Conservation (phyloP, 2,888 invertebrate genomes). For the Venusia cambrica region DNA sequence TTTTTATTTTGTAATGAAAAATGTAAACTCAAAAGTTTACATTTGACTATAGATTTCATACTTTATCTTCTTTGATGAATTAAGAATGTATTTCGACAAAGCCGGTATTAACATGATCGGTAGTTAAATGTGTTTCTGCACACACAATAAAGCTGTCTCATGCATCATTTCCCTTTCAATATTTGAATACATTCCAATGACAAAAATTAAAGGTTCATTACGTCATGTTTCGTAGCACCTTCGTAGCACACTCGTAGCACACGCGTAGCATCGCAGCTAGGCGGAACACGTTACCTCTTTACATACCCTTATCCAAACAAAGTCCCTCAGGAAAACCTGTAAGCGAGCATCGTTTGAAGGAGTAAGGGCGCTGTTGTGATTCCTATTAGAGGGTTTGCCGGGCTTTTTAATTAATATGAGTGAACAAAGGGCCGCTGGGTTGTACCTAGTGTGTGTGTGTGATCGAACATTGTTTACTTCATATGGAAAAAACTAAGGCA, state of each 20-base stretch:
- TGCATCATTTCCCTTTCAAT: too few relatives aligned
- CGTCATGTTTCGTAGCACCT: constrained; percentile 7
- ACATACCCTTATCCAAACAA: constrained; percentile 40
- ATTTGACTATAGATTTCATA: too few relatives aligned
- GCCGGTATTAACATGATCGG: too few relatives aligned
- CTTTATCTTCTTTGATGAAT: too few relatives aligned
- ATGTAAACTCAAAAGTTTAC: too few relatives aligned
- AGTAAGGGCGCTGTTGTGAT: constrained; percentile 55
- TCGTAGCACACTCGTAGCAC: constrained; percentile 7
- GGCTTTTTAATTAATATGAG: constrained; percentile 74
- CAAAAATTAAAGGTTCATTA: neutral
- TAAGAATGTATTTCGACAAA: too few relatives aligned
- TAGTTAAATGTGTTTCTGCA: too few relatives aligned
- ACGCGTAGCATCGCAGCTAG: constrained; percentile 1
- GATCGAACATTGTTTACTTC: too few relatives aligned
- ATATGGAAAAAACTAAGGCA: too few relatives aligned
- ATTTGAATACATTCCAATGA: too few relatives aligned
- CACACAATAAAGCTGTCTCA: too few relatives aligned
- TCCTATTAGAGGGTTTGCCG: constrained; percentile 59
- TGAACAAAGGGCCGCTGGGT: constrained; percentile 36
- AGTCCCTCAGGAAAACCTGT: constrained; percentile 41
- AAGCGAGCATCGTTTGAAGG: constrained; percentile 43
- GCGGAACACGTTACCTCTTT: constrained; percentile 11
- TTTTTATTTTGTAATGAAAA: too few relatives aligned
- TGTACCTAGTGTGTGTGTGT: constrained; percentile 7